Conservation (phyloP, 2,113 vertebrate genomes). For the Chloroceryle aenea region DNA sequence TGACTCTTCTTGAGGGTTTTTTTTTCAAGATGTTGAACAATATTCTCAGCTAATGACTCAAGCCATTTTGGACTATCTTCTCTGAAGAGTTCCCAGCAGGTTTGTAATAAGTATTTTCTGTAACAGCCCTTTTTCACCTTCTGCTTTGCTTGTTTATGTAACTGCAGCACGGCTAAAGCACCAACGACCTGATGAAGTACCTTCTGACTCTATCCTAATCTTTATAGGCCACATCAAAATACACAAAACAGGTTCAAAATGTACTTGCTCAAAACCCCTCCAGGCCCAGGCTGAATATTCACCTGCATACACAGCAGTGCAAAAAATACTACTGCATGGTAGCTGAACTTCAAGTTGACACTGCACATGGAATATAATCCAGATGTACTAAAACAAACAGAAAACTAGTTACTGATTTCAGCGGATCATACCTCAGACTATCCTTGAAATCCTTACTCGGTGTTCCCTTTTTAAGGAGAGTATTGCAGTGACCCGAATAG, state of each 20-base stretch:
- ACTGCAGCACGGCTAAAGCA: not conserved
- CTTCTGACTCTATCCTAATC: not conserved
- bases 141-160: not conserved
- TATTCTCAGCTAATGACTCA: not conserved
- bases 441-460: not conserved
- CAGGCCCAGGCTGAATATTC: not conserved
- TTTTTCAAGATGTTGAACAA: not conserved
- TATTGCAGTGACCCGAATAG: not conserved
- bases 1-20: not conserved
- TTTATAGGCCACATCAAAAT: not conserved
- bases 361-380: not conserved
- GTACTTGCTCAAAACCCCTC: not conserved
- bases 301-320: not conserved
- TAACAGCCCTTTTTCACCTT: not conserved
- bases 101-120: not conserved
- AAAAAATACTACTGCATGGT: fast-evolving
- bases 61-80: not conserved
- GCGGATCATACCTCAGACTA: not conserved
- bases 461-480: not conserved
- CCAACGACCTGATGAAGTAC: fast-evolving
- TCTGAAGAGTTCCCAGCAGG: not conserved
- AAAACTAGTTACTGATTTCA: not conserved
- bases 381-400: not conserved
- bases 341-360: not conserved
- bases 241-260: not conserved